phyloP scores from a whole-genome alignment of 2,113 vertebrate species.

The Heterotilapia buettikoferi region DNA sequence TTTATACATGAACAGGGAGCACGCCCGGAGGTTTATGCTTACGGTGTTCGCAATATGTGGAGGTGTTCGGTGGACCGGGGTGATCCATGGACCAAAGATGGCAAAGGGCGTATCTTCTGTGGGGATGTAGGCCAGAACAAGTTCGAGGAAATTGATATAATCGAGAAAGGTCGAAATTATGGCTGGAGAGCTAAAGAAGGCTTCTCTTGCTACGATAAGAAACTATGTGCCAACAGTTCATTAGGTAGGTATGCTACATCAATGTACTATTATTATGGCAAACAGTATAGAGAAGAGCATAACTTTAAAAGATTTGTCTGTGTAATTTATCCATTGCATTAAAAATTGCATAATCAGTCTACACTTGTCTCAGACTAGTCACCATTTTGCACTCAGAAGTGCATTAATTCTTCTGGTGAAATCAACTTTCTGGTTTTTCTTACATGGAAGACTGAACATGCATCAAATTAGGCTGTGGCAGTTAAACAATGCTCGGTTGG shows the following conservation, averaged over 20 bases:
- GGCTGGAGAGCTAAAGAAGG: conserved; percentile 96
- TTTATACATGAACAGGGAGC: conserved; percentile 74
- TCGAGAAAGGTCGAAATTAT: conserved; percentile 87
- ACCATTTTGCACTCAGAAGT: background rate
- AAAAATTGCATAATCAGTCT: background rate
- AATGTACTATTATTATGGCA: background rate
- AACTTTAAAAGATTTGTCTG: background rate
- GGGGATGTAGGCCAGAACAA: conserved; percentile 97
- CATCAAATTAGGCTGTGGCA: background rate
- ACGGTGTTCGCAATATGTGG: conserved; percentile 96
- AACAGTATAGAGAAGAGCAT: background rate
- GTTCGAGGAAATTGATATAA: conserved; percentile 90
- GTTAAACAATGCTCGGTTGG: background rate
- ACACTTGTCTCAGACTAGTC: background rate
- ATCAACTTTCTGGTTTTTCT: background rate
- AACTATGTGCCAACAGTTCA: conserved; percentile 87
- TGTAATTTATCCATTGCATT: background rate
- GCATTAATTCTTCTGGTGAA: background rate
- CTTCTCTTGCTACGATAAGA: conserved; percentile 93
- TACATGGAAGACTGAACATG: background rate
- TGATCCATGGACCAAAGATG: conserved; percentile 75
- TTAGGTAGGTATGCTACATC: conserved; percentile 72
- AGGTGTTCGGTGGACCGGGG: conserved; percentile 93
- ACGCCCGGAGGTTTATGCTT: conserved; percentile 87
- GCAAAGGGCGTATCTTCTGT: conserved; percentile 90